Percentiles rank a stretch among this genome's conserved stretches.
These are phyloP conservation scores for Geopemphigus sp. DNA, from an alignment of 1,140 invertebrate genomes.

Conservation along the genomic window DNA sequence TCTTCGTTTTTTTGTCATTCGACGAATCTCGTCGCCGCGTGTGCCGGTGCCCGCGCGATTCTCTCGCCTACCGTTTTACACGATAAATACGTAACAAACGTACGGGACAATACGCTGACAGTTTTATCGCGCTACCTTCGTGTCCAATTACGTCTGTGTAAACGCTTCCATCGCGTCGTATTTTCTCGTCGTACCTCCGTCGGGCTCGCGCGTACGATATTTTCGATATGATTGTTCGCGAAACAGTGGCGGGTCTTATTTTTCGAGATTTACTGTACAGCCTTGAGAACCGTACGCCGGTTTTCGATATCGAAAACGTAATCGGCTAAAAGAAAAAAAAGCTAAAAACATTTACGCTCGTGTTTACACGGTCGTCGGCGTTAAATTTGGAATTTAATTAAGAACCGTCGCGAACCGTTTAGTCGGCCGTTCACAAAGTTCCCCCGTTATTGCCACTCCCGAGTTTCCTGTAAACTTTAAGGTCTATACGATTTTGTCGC, in stretches of 20 bases:
- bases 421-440: not conserved
- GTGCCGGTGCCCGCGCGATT: not conserved
- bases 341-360: not conserved
- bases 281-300: too few species aligned
- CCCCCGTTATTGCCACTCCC: too few species aligned
- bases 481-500: not conserved
- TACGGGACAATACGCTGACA: conserved; percentile 7
- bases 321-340: not conserved
- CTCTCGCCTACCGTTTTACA: not conserved
- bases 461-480: not conserved
- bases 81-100: not conserved
- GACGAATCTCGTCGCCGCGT: not conserved
- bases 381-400: conserved; percentile 25
- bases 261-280: too few species aligned
- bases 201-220: too few species aligned
- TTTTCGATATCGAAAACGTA: not conserved
- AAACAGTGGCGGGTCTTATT: too few species aligned
- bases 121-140: not conserved
- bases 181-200: too few species aligned
- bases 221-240: too few species aligned
- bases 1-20: conserved; percentile 23
- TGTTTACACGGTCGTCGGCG: not conserved
- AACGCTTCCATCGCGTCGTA: too few species aligned
- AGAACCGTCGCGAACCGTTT: too few species aligned
- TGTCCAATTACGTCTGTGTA: not conserved